Conservation (phyloP, 2,888 invertebrate species). For the Melinopterus prodromus region DNA sequence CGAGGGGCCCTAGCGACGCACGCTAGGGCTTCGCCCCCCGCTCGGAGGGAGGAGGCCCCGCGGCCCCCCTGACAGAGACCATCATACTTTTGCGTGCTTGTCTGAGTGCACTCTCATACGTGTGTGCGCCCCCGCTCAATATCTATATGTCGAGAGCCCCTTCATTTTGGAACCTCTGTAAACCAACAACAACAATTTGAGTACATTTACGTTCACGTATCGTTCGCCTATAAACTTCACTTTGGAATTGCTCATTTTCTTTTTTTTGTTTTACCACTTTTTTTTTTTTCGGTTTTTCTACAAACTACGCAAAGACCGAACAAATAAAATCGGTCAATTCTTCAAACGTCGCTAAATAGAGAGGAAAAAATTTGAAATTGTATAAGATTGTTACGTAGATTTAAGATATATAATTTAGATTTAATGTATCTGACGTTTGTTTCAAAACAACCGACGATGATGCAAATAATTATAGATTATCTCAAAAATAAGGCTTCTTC, state of each 20-base stretch:
- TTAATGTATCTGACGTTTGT: too few species aligned
- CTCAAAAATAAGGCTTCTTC: too few species aligned
- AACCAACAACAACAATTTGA: slow-evolving; percentile 4
- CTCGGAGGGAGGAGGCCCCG: neutral
- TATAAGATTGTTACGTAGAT: too few species aligned
- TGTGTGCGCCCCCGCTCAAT: neutral
- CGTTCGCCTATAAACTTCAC: neutral
- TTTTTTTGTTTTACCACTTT: neutral
- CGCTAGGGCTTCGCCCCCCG: neutral
- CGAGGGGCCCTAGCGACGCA: neutral
- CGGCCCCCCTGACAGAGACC: neutral
- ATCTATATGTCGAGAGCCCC: slow-evolving; percentile 18
- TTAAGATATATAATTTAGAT: too few species aligned
- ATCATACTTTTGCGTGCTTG: neutral
- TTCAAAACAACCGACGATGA: too few species aligned
- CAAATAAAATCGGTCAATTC: too few species aligned
- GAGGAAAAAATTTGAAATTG: too few species aligned
- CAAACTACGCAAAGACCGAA: too few species aligned
- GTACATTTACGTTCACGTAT: neutral
- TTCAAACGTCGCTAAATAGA: too few species aligned
- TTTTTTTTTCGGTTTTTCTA: too few species aligned
- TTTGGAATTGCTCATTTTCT: neutral
- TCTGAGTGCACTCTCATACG: neutral
- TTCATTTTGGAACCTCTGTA: slow-evolving; percentile 13
- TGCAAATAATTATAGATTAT: too few species aligned